Conservation (phyloP, 2,888 invertebrate genomes). For the Machimus atricapillus region DNA sequence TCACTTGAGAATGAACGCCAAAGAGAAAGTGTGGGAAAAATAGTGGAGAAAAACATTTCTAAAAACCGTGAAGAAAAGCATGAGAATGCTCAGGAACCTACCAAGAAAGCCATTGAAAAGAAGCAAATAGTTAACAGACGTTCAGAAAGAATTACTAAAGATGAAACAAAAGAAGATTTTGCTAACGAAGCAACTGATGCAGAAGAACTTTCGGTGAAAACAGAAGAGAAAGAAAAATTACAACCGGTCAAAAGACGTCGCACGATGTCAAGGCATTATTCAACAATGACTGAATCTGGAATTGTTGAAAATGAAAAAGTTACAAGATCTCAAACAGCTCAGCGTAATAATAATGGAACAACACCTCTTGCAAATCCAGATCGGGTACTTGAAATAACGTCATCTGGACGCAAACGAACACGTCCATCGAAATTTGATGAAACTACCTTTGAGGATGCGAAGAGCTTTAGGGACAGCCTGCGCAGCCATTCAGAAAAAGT, state of each 20-base stretch:
- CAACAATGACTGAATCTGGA: not conserved
- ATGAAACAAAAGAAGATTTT: not conserved
- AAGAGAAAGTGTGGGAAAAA: not conserved
- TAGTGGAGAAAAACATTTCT: not conserved
- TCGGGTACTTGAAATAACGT: conserved; percentile 66
- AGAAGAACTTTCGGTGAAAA: not conserved
- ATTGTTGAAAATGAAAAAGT: not conserved
- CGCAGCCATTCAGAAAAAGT: not conserved
- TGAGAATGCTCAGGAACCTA: not conserved
- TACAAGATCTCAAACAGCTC: not conserved
- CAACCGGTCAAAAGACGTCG: not conserved
- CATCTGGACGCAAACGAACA: conserved; percentile 70
- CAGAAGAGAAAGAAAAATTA: not conserved
- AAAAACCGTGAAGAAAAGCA: not conserved
- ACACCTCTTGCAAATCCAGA: conserved; percentile 46
- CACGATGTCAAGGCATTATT: not conserved
- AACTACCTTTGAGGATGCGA: conserved; percentile 64
- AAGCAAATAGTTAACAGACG: not conserved
- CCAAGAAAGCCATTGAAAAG: conserved; percentile 45
- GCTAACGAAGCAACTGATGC: not conserved
- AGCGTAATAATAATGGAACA: not conserved
- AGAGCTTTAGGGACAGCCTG: conserved; percentile 7
- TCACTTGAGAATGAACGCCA: not conserved
- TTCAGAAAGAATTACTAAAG: not conserved
- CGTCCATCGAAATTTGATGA: conserved; percentile 72